These are phyloP conservation scores for Lydus trimaculatus DNA, from an alignment of 2,888 invertebrate genomes.

Conservation along the genomic window DNA sequence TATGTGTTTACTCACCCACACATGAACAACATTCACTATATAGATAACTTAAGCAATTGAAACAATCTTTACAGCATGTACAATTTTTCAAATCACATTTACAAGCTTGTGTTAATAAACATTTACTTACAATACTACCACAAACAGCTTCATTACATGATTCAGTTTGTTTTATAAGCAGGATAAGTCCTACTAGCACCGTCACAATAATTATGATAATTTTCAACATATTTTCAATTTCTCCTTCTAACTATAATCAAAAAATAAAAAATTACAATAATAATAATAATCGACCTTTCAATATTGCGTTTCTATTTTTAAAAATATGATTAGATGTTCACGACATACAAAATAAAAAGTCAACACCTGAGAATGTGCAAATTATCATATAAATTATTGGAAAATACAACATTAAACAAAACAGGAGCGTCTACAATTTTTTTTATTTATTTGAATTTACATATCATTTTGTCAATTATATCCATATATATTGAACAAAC, in stretches of 20 bases:
- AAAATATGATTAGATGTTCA: constrained; percentile 13
- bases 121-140: constrained; percentile 95
- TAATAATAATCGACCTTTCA: neutral
- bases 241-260: neutral
- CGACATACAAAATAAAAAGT: constrained; percentile 12
- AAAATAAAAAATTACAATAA: neutral
- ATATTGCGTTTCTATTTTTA: constrained; percentile 12
- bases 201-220: constrained; percentile 14
- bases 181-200: constrained; percentile 21
- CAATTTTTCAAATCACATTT: constrained; percentile 93
- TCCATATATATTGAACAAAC: constrained; percentile 10
- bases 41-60: constrained; percentile 85
- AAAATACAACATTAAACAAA: constrained; percentile 15
- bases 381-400: constrained; percentile 25
- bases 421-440: constrained; percentile 9
- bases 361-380: constrained; percentile 28
- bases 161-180: constrained; percentile 37
- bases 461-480: neutral
- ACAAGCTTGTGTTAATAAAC: constrained; percentile 94
- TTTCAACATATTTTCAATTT: constrained; percentile 18
- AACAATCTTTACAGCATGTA: constrained; percentile 94
- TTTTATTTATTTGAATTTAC: neutral
- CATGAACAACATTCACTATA: constrained; percentile 97
- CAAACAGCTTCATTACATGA: constrained; percentile 93
- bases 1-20: constrained; percentile 82